phyloP scores from a whole-genome alignment of 1,140 invertebrate species.

The Brachionus asplanchnoidis region DNA sequence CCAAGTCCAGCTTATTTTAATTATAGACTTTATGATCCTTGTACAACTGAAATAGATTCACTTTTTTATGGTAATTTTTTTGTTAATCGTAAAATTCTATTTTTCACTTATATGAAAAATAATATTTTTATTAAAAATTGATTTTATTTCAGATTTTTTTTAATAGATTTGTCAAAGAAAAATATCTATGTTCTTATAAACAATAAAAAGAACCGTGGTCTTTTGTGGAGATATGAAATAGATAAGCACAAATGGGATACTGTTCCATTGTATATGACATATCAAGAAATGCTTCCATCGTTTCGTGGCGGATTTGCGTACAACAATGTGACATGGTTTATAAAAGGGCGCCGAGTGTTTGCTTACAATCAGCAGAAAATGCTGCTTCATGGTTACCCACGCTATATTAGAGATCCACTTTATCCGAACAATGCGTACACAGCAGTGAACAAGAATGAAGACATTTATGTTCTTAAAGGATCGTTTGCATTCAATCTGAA shows the following conservation, averaged over 20 bases:
- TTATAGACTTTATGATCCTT: neutral
- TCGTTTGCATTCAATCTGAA: neutral
- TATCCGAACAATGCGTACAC: neutral
- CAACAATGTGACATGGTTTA: neutral
- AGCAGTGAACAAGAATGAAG: neutral
- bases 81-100: no score
- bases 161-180: neutral
- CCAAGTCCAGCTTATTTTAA: neutral
- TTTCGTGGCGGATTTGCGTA: neutral
- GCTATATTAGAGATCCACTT: neutral
- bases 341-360: neutral
- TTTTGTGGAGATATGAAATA: constrained; percentile 23
- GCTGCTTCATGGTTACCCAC: neutral
- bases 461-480: neutral
- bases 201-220: neutral
- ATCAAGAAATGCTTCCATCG: neutral
- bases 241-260: neutral
- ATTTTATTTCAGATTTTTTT: neutral
- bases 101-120: no score
- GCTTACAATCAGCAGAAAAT: neutral
- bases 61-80: neutral
- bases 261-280: neutral
- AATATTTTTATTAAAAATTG: no score
- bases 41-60: neutral
- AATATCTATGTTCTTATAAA: neutral